These are phyloP conservation scores for Gambusia yucatana DNA, from an alignment of 2,797 vertebrate genomes.

Conservation along the genomic window DNA sequence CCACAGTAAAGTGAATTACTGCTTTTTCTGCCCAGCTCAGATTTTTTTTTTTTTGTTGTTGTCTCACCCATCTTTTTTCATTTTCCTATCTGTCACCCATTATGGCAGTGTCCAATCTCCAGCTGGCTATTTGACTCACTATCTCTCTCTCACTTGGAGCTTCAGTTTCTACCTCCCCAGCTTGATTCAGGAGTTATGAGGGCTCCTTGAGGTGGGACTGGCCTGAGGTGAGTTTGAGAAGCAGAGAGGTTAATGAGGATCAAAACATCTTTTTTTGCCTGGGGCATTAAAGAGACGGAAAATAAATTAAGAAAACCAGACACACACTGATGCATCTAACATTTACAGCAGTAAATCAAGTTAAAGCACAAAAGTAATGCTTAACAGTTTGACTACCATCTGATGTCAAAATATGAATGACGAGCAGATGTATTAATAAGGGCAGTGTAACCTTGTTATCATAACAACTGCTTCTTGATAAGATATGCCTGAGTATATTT, in stretches of 20 bases:
- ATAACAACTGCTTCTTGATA: background rate
- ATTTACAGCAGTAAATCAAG: slow-evolving; percentile 44
- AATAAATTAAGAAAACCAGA: slow-evolving; percentile 46
- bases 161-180: slow-evolving; percentile 34
- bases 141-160: slow-evolving; percentile 22
- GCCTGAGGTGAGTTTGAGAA: slow-evolving; percentile 70
- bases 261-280: slow-evolving; percentile 73
- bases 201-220: slow-evolving; percentile 62
- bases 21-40: slow-evolving; percentile 28
- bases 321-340: slow-evolving; percentile 28
- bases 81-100: slow-evolving; percentile 41
- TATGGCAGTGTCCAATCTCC: slow-evolving; percentile 32
- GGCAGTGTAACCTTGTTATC: background rate
- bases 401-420: slow-evolving; percentile 13
- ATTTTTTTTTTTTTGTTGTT: slow-evolving; percentile 32
- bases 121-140: slow-evolving; percentile 23
- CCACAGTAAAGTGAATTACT: slow-evolving; percentile 42
- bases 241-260: slow-evolving; percentile 79
- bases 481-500: no score
- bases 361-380: slow-evolving; percentile 37
- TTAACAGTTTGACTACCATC: slow-evolving; percentile 18
- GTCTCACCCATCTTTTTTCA: slow-evolving; percentile 26
- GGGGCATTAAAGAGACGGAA: slow-evolving; percentile 59
- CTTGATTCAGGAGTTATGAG: slow-evolving; percentile 71
- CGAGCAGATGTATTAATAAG: slow-evolving; percentile 6